A percentile compares a stretch with the other conserved stretches of the same genome.
These are phyloP conservation scores for Pyralis farinalis DNA, from an alignment of 2,888 invertebrate genomes.

Conservation along the genomic window DNA sequence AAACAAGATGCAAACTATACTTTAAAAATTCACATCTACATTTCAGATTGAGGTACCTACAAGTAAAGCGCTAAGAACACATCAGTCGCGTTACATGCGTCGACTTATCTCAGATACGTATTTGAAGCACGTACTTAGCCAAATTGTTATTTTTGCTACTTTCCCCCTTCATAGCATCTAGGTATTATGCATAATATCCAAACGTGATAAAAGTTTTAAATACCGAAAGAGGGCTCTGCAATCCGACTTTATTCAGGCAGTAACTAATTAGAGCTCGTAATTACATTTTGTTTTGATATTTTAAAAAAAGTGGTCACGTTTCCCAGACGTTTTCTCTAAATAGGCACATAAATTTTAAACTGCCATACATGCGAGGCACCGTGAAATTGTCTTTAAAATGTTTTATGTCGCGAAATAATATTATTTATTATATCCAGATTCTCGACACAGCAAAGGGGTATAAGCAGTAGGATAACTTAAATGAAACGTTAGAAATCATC, in stretches of 20 bases:
- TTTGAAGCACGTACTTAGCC: not conserved
- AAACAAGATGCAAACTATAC: too few relatives aligned
- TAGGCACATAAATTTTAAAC: not conserved
- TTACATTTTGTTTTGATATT: conserved; percentile 40
- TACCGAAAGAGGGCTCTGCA: not conserved
- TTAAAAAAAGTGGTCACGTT: conserved; percentile 48
- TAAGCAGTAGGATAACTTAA: too few relatives aligned
- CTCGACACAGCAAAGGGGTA: too few relatives aligned
- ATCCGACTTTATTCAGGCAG: conserved; percentile 11
- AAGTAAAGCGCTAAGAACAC: not conserved
- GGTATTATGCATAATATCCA: conserved; percentile 19
- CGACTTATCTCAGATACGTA: not conserved
- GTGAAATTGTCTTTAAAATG: not conserved
- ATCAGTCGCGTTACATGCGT: not conserved
- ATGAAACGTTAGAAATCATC: too few relatives aligned
- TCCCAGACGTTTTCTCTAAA: conserved; percentile 11
- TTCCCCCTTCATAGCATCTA: conserved; percentile 5
- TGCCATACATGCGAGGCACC: not conserved
- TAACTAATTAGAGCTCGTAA: conserved; percentile 44
- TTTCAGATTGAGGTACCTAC: too few relatives aligned
- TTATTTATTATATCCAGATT: too few relatives aligned
- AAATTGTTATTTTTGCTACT: not conserved
- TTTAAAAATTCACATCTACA: too few relatives aligned
- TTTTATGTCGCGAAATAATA: too few relatives aligned
- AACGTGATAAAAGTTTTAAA: conserved; percentile 13